Conservation (phyloP, 2,113 vertebrate species). For the Dasyornis broadbenti region DNA sequence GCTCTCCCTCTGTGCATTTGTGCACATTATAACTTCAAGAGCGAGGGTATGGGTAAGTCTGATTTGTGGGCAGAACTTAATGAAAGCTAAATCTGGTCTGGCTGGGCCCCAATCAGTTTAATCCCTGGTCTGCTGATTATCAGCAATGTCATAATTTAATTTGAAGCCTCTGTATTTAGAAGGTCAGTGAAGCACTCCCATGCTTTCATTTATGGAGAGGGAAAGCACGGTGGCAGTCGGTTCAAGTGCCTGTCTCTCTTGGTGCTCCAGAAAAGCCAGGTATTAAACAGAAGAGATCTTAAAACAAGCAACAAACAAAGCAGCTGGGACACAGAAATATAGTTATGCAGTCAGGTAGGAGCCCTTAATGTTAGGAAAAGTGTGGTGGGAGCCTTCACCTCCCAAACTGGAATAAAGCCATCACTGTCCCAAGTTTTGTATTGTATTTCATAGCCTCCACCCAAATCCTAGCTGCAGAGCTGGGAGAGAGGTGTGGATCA, state of each 20-base stretch:
- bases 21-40: background rate
- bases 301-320: background rate
- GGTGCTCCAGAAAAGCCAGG: background rate
- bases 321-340: background rate
- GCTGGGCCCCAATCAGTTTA: slow-evolving; percentile 56
- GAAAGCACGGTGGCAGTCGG: background rate
- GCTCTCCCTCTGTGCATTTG: background rate
- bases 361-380: background rate
- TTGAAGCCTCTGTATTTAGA: slow-evolving; percentile 44
- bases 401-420: background rate
- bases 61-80: slow-evolving; percentile 45
- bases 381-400: background rate
- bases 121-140: slow-evolving; percentile 62
- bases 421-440: background rate
- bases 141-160: slow-evolving; percentile 65
- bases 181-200: slow-evolving; percentile 24
- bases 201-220: background rate
- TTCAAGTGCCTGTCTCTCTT: background rate
- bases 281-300: background rate
- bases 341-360: background rate
- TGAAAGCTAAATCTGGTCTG: slow-evolving; percentile 54
- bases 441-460: background rate
- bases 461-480: background rate
- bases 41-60: slow-evolving; percentile 6
- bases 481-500: background rate